phyloP scores from a whole-genome alignment of 2,113 vertebrate genomes.

The Pterocles burchelli region DNA sequence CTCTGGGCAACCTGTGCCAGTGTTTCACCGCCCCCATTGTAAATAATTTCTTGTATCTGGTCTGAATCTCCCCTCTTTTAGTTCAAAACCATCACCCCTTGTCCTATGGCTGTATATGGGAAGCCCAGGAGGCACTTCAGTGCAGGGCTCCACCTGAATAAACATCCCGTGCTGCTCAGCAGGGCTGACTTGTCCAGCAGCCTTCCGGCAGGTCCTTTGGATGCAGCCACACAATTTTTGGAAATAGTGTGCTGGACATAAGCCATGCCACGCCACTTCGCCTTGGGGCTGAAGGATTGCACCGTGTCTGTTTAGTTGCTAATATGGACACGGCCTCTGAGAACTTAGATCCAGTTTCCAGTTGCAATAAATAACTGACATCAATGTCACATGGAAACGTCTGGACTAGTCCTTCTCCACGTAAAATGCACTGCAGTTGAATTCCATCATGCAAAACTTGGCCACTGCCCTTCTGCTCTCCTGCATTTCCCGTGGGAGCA shows the following conservation, averaged over 20 bases:
- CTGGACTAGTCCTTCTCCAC: neutral
- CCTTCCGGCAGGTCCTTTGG: neutral
- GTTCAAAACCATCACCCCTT: neutral
- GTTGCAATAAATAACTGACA: neutral
- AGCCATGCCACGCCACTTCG: neutral
- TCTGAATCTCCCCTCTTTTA: neutral
- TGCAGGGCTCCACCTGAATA: neutral
- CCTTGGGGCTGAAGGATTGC: neutral
- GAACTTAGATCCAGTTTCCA: neutral
- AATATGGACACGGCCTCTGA: neutral
- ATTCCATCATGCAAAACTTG: neutral
- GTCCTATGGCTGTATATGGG: neutral
- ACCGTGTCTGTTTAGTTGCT: neutral
- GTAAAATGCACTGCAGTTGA: neutral
- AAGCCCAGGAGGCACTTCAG: neutral
- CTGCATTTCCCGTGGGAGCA: neutral
- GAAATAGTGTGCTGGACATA: neutral
- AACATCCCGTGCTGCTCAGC: neutral
- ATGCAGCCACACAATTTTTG: neutral
- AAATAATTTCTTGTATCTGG: neutral
- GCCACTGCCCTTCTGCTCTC: neutral
- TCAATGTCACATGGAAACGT: neutral
- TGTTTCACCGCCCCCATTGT: accelerated
- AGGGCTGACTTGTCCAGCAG: neutral
- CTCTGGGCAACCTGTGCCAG: neutral